Evolutionary conservation across 2,888 invertebrate species (phyloP).

Genomic region (Trissolcus japonicus): DNA sequence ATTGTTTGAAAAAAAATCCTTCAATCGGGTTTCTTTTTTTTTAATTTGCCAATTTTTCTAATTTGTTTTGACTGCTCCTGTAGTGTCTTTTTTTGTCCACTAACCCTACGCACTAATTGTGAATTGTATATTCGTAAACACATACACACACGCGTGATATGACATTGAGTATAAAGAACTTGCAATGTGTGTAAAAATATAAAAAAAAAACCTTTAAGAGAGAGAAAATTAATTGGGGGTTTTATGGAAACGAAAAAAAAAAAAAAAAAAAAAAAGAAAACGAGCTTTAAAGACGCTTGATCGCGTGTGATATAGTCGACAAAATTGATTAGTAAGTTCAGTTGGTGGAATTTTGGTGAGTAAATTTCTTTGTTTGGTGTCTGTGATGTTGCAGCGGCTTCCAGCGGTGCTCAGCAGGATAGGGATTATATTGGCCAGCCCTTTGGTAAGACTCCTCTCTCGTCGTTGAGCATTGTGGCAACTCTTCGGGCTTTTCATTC

Average conservation of each 20-base stretch:
- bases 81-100: slow-evolving; percentile 44
- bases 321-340: slow-evolving; percentile 70
- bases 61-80: slow-evolving; percentile 44
- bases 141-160: too few relatives aligned
- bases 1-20: too few relatives aligned
- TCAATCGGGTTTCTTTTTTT: not conserved
- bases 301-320: not conserved
- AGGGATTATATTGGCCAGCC: slow-evolving; percentile 97
- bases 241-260: too few relatives aligned
- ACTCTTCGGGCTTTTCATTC: slow-evolving; percentile 61
- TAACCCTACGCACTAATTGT: slow-evolving; percentile 50
- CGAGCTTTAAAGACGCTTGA: too few relatives aligned
- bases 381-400: slow-evolving; percentile 87
- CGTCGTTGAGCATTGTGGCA: slow-evolving; percentile 64
- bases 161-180: too few relatives aligned
- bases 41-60: not conserved
- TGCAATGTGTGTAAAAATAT: too few relatives aligned
- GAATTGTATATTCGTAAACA: slow-evolving; percentile 5
- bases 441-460: slow-evolving; percentile 86
- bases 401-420: slow-evolving; percentile 97
- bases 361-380: slow-evolving; percentile 77
- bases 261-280: too few relatives aligned
- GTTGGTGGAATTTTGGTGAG: slow-evolving; percentile 75
- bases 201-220: too few relatives aligned
- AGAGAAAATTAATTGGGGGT: too few relatives aligned